Base-by-base conservation (phyloP, 2,797 vertebrate species). In the Gymnoscopelus braueri region DNA sequence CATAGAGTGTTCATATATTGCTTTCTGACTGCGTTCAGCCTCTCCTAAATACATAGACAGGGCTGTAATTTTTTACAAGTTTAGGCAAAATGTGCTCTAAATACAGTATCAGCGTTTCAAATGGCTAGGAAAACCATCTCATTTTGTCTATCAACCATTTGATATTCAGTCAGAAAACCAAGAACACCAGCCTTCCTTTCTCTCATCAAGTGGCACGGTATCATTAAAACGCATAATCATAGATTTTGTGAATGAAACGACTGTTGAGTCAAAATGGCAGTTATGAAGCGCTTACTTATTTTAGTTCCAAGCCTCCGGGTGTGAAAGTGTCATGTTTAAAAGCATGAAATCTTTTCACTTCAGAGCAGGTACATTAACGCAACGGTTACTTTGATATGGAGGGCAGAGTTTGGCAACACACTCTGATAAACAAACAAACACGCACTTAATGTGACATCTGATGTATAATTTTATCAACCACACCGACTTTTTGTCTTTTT, bases 31-130 rank as follows among this genome's bases (percentile, higher is more conserved):
- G 83, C 74, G 86, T 88, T 90, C 88, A 90, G 88, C 87, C 86
- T 84, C 79, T 86, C 91, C 92, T 93, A 94, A 93, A 92, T 84
- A 92, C 89, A 93, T 79, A 90, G 91, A 71, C 81, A 90, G 84
- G 87, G 86, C 93, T 94, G 89, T 95, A 93, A 94, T 95, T 94
- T 94, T 44, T 92, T 90, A 91, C 92, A 93, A 92, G 93, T 94
- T 93, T 91, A 92, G 93, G 89, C 90, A 89, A 93, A 94, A 94
- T 91, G 89, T 86, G 78, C 89, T 90, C 89, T 95, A 94, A 95
- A 89, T 92, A 93, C 93, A 94, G 94, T 93, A 95, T 94, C 92
- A 83, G 77, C 67, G 83, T 94, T 94, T 94, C 92, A 95, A 88
- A 88, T 89, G 80, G 81, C 81, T 81, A 70, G 77, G 81, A 87